Evolutionary conservation across 1,140 invertebrate species (phyloP).

Genomic region (Atopsyche davidsoni): DNA sequence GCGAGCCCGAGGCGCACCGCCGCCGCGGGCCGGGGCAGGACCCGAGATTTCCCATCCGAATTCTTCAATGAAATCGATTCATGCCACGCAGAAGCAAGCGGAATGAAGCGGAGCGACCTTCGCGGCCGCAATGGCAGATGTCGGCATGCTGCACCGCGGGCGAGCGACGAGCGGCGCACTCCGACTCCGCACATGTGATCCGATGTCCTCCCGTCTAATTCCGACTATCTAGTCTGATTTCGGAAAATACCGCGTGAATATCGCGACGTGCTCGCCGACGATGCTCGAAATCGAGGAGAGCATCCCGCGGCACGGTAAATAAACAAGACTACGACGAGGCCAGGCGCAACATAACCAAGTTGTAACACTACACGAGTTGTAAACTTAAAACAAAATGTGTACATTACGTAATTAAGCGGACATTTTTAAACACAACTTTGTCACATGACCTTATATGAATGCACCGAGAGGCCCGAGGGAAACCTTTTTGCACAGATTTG

Average conservation of each 20-base stretch:
- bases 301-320: neutral
- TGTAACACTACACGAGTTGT: slow-evolving; percentile 25
- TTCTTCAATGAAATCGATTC: too few relatives aligned
- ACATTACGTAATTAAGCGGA: slow-evolving; percentile 28
- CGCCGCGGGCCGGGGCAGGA: too few relatives aligned
- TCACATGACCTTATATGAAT: slow-evolving; percentile 25
- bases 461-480: slow-evolving; percentile 3
- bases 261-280: neutral
- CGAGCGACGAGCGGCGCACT: too few relatives aligned
- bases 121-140: too few relatives aligned
- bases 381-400: slow-evolving; percentile 23
- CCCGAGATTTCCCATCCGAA: too few relatives aligned
- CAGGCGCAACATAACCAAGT: slow-evolving; percentile 18
- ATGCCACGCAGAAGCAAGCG: too few relatives aligned
- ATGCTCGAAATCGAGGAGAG: slow-evolving; percentile 1
- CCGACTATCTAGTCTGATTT: neutral
- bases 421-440: slow-evolving; percentile 28
- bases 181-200: too few relatives aligned
- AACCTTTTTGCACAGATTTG: neutral
- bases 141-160: too few relatives aligned
- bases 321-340: neutral
- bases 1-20: too few relatives aligned
- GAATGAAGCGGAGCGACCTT: too few relatives aligned
- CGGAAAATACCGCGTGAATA: neutral
- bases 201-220: neutral